phyloP scores from a whole-genome alignment of 1,140 invertebrate genomes.

The Helicoverpa zea region DNA sequence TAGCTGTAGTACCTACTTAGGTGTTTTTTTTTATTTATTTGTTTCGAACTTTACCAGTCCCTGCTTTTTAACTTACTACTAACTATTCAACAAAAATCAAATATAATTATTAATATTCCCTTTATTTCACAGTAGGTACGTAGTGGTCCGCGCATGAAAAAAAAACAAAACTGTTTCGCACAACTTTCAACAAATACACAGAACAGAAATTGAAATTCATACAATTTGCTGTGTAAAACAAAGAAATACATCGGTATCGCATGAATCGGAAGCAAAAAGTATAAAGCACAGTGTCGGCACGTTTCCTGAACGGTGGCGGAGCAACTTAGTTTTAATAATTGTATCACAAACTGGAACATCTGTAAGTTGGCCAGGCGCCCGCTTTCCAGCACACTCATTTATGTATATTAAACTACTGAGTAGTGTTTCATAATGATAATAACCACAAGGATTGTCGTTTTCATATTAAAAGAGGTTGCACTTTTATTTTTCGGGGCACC shows the following conservation, averaged over 20 bases:
- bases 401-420: constrained; percentile 17
- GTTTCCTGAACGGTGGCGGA: background rate
- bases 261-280: constrained; percentile 15
- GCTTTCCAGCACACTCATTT: constrained; percentile 5
- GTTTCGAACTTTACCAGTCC: too few species aligned
- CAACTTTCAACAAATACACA: background rate
- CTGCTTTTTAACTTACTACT: too few species aligned
- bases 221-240: constrained; percentile 7
- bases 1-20: too few species aligned
- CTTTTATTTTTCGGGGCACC: background rate
- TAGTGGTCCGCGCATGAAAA: background rate
- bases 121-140: background rate
- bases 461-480: background rate
- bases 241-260: constrained; percentile 7
- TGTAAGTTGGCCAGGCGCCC: constrained; percentile 24
- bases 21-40: too few species aligned
- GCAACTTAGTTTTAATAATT: constrained; percentile 47
- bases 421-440: constrained; percentile 31
- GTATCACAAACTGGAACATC: constrained; percentile 40
- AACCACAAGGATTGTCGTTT: background rate
- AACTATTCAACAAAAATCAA: too few species aligned
- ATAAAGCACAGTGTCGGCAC: constrained; percentile 5
- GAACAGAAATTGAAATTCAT: background rate
- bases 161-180: background rate
- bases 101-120: background rate